phyloP scores from a whole-genome alignment of 2,888 invertebrate genomes.

The Agrotis clavis region DNA sequence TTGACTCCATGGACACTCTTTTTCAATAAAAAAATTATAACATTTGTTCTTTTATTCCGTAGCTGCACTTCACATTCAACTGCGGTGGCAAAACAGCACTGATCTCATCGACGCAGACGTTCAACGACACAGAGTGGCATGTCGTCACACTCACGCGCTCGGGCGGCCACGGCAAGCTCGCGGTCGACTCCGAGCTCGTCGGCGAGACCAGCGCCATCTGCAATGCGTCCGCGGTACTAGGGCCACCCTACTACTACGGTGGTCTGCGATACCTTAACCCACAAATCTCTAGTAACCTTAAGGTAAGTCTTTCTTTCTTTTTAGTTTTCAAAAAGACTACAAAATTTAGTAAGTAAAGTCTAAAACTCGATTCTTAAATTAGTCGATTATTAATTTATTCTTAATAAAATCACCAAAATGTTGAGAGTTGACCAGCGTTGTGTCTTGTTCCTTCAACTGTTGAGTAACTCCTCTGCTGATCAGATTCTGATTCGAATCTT shows the following conservation, averaged over 20 bases:
- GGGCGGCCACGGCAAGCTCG: slow-evolving; percentile 92
- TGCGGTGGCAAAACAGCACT: slow-evolving; percentile 92
- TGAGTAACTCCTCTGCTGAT: too few species aligned
- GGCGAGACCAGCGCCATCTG: slow-evolving; percentile 89
- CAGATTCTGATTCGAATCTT: too few species aligned
- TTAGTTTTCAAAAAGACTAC: too few species aligned
- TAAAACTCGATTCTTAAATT: too few species aligned
- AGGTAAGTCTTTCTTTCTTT: slow-evolving; percentile 63
- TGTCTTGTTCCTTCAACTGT: too few species aligned
- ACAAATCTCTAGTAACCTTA: slow-evolving; percentile 71
- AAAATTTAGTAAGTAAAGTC: too few species aligned
- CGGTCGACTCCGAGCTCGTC: slow-evolving; percentile 92
- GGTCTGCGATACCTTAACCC: slow-evolving; percentile 92
- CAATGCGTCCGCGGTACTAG: slow-evolving; percentile 90
- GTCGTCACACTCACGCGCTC: slow-evolving; percentile 93
- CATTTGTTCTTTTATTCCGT: slow-evolving; percentile 46
- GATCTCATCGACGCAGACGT: slow-evolving; percentile 90
- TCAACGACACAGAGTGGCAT: slow-evolving; percentile 96
- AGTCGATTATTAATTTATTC: too few species aligned
- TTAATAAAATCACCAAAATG: too few species aligned
- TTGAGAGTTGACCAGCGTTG: too few species aligned
- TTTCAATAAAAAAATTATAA: too few species aligned
- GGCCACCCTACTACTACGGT: slow-evolving; percentile 95
- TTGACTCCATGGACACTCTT: too few species aligned
- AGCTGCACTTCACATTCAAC: slow-evolving; percentile 94